Conservation (phyloP, 1,140 invertebrate species). For the Diabrotica undecimpunctata region DNA sequence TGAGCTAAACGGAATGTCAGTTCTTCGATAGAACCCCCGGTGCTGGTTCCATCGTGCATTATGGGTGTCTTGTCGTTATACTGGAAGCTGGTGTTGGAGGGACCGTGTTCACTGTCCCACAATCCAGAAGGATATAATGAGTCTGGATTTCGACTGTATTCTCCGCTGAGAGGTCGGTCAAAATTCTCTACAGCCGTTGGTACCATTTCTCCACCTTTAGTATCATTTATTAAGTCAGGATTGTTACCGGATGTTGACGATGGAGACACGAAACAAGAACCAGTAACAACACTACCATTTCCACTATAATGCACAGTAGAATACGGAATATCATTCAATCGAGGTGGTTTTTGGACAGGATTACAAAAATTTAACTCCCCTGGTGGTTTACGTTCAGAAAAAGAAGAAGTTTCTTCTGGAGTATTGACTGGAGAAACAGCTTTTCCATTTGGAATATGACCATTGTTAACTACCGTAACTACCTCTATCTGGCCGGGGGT, state of each 20-base stretch:
- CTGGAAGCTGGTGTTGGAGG: slow-evolving; percentile 49
- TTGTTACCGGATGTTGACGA: slow-evolving; percentile 70
- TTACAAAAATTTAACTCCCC: slow-evolving; percentile 58
- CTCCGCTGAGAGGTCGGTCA: slow-evolving; percentile 58
- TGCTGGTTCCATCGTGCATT: slow-evolving; percentile 59
- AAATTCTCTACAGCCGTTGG: slow-evolving; percentile 30
- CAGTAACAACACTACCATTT: slow-evolving; percentile 58
- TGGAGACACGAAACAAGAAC: slow-evolving; percentile 62
- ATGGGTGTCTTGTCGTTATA: slow-evolving; percentile 74
- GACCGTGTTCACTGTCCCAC: slow-evolving; percentile 53
- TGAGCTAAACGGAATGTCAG: slow-evolving; percentile 49
- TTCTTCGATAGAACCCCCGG: slow-evolving; percentile 55
- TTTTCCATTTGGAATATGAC: slow-evolving; percentile 49
- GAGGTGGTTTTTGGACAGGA: slow-evolving; percentile 65
- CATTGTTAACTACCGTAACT: slow-evolving; percentile 60
- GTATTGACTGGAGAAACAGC: slow-evolving; percentile 44
- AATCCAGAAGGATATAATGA: slow-evolving; percentile 68
- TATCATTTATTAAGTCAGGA: slow-evolving; percentile 79
- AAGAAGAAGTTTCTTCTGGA: slow-evolving; percentile 51
- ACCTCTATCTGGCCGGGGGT: slow-evolving; percentile 68
- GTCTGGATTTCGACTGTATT: slow-evolving; percentile 66
- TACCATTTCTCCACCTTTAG: slow-evolving; percentile 53
- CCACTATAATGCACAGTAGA: slow-evolving; percentile 60
- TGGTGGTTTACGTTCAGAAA: slow-evolving; percentile 45
- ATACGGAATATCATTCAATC: slow-evolving; percentile 61